phyloP scores from a whole-genome alignment of 2,113 vertebrate species.

The Chlamydotis undulata region DNA sequence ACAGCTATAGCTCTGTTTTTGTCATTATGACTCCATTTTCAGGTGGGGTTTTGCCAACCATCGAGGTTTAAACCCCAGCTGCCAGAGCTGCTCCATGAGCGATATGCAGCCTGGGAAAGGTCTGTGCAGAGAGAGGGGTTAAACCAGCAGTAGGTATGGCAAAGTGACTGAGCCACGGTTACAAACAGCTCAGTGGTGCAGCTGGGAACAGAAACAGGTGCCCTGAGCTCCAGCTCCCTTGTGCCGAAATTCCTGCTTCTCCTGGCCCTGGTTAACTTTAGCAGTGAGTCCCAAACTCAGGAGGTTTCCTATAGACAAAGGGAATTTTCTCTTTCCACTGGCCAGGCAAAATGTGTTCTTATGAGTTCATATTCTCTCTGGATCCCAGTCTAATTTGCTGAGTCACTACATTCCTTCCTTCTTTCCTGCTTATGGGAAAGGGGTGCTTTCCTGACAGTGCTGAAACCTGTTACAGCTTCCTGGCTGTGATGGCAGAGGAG shows the following conservation, averaged over 20 bases:
- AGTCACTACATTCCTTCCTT: background rate
- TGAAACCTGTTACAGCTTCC: background rate
- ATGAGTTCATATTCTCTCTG: background rate
- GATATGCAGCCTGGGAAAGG: background rate
- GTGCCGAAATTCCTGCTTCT: background rate
- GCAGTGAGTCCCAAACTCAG: background rate
- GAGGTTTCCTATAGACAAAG: background rate
- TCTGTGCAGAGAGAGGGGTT: background rate
- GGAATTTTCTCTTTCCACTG: background rate
- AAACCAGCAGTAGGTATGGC: background rate
- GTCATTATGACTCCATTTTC: background rate
- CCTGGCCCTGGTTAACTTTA: background rate
- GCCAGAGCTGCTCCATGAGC: background rate
- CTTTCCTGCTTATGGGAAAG: background rate
- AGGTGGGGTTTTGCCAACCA: background rate
- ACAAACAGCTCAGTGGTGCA: background rate
- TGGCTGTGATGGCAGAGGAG: background rate
- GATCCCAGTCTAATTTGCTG: background rate
- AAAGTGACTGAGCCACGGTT: rapidly evolving
- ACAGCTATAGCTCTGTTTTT: background rate
- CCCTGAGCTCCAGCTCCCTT: background rate
- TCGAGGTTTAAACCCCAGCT: background rate
- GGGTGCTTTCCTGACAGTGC: background rate
- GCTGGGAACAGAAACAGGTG: background rate
- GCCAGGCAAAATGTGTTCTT: background rate